A percentile compares a stretch with the other conserved stretches of the same genome.
Evolutionary conservation across 2,888 invertebrate species (phyloP).

Genomic region (Clunio marinus): DNA sequence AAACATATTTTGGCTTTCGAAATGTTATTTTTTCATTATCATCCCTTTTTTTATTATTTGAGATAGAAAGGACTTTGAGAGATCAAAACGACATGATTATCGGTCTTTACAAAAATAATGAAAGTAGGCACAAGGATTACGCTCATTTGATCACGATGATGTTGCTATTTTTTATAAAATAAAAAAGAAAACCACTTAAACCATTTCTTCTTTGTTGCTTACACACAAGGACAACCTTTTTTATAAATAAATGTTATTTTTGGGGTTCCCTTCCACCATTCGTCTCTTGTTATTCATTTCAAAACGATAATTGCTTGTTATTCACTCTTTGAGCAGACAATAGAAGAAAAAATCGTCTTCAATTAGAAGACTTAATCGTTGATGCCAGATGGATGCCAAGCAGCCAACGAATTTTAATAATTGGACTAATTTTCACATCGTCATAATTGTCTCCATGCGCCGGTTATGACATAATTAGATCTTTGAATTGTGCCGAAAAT

Average conservation of each 20-base stretch:
- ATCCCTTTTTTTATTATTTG: neutral
- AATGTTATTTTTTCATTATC: slow-evolving; percentile 37
- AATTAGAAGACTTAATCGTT: slow-evolving; percentile 35
- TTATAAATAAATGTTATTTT: neutral
- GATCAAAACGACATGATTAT: slow-evolving; percentile 3
- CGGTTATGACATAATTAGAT: slow-evolving; percentile 8
- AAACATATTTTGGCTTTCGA: slow-evolving; percentile 32
- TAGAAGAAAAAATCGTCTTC: neutral
- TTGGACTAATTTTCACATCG: slow-evolving; percentile 36
- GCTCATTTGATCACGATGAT: slow-evolving; percentile 22
- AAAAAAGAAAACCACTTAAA: slow-evolving; percentile 36
- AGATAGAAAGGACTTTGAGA: slow-evolving; percentile 7
- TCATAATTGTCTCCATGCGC: slow-evolving; percentile 7
- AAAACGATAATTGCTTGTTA: slow-evolving; percentile 36
- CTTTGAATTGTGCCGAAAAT: neutral
- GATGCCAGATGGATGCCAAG: slow-evolving; percentile 27
- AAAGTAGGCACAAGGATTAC: slow-evolving; percentile 30
- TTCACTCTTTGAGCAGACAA: slow-evolving; percentile 20
- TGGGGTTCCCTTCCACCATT: neutral
- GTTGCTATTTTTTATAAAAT: slow-evolving; percentile 30
- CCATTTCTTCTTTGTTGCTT: neutral
- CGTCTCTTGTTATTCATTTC: slow-evolving; percentile 18
- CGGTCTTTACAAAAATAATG: neutral
- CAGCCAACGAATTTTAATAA: slow-evolving; percentile 4
- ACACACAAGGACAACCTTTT: slow-evolving; percentile 33